Evolutionary conservation across 1,140 invertebrate species (phyloP), one percentile per base, ranked within the genome.

Genomic region (Drosophila virilis): DNA sequence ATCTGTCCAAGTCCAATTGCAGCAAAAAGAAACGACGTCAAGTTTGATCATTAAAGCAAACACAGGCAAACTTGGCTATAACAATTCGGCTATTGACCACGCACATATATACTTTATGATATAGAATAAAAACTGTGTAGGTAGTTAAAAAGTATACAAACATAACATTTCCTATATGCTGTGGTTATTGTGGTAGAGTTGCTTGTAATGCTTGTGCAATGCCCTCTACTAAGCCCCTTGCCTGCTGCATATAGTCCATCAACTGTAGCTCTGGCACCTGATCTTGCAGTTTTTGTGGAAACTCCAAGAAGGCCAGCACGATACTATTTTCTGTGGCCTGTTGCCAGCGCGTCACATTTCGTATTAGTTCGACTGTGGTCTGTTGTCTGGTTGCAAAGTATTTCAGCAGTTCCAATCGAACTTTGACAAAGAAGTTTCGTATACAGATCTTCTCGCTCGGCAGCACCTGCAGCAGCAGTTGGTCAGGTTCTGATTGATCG

Each of bases 371-470:
- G 1, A 8, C 3, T n/a, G 45, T 69, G 1, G 7, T 50, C 42
- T 79, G 72, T 0, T 51, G 17, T 3, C 64, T 83, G 3, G 13
- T 7, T 1, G 42, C 33, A 4, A 82, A 71, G 40, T 88, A 86
- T 3, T 61, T 76, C 1, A 35, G 10, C 37, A 86, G 40, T 22
- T 73, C 65, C 0, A 33, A 1, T 1, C 51, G 48, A 4, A 79
- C 52, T 6, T 74, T 65, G 5, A 17, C 5, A 2, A 79, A 86
- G 9, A 88, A 88, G 7, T 45, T 42, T 0, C 83, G 68, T 8
- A 86, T 86, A 8, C 46, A 61, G 12, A 35, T n/a, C 52, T 88
- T 86, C 38, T 86, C 82, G 10, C n/a, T 46, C 0, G 82, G 83
- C 12, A 88, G 38, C 22, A 86, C 42, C 13, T 73, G 61, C 6